These are phyloP conservation scores for Geococcyx californianus DNA, from an alignment of 2,113 vertebrate species.

Conservation along the genomic window DNA sequence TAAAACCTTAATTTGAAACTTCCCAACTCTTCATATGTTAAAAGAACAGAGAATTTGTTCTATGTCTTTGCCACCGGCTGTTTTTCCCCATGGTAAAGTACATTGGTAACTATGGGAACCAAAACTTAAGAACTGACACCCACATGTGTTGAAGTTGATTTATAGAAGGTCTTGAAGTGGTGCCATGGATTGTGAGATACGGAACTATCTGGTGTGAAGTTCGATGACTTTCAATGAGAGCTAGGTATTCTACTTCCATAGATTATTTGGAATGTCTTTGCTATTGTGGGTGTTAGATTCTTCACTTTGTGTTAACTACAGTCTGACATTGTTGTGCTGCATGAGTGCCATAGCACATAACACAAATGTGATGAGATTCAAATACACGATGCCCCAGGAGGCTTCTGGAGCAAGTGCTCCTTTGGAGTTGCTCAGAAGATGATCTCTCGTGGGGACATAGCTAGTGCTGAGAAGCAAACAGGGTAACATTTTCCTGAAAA, in stretches of 20 bases:
- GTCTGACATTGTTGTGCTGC: too few relatives aligned
- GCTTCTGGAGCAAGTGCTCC: background rate
- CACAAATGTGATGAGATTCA: background rate
- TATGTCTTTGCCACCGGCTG: conserved; percentile 46
- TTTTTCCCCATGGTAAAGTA: conserved; percentile 33
- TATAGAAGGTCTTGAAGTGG: conserved; percentile 58
- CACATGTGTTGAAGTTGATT: conserved; percentile 59
- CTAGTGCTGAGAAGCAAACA: background rate
- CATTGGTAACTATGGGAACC: conserved; percentile 69
- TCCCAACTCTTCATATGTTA: background rate
- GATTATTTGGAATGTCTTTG: background rate
- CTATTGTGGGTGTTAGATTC: too few relatives aligned
- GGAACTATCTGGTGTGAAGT: background rate
- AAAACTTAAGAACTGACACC: conserved; percentile 64
- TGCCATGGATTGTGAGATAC: background rate
- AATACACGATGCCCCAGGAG: background rate
- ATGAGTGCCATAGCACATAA: background rate
- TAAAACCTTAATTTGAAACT: background rate
- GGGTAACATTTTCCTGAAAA: background rate
- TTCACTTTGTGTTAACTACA: too few relatives aligned
- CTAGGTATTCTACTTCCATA: background rate
- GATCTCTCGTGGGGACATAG: background rate
- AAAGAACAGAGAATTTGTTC: conserved; percentile 23
- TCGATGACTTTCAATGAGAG: background rate
- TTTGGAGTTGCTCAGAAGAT: conserved; percentile 43